These are phyloP conservation scores for Vulpes ferrilata DNA, from an alignment of 2,113 vertebrate species.

Conservation along the genomic window DNA sequence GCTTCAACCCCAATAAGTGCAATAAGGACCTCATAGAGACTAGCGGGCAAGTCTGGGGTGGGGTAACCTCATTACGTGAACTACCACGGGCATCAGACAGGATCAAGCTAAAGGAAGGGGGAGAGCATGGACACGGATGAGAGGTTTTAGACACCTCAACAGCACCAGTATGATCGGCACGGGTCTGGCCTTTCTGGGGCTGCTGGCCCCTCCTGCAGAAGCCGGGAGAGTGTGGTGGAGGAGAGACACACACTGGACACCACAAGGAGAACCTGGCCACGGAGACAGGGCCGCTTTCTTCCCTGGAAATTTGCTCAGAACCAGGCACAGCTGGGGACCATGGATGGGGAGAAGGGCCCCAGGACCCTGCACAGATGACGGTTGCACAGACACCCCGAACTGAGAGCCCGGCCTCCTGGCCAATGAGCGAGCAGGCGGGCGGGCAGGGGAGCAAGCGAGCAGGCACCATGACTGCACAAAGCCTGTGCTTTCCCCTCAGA, in stretches of 20 bases:
- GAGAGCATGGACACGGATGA: neutral
- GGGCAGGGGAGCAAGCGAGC: slow-evolving; percentile 57
- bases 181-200: slow-evolving; percentile 71
- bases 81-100: slow-evolving; percentile 6
- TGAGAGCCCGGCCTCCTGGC: slow-evolving; percentile 66
- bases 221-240: slow-evolving; percentile 68
- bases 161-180: slow-evolving; percentile 78
- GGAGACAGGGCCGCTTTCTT: slow-evolving; percentile 56
- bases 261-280: slow-evolving; percentile 60
- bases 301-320: slow-evolving; percentile 68
- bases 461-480: slow-evolving; percentile 74
- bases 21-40: slow-evolving; percentile 65
- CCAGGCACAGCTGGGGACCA: slow-evolving; percentile 67
- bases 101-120: slow-evolving; percentile 44
- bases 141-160: slow-evolving; percentile 63
- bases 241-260: slow-evolving; percentile 71
- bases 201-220: slow-evolving; percentile 53
- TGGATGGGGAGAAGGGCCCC: neutral
- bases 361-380: slow-evolving; percentile 30
- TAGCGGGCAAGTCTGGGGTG: neutral
- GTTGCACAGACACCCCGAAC: slow-evolving; percentile 57
- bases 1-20: slow-evolving; percentile 77
- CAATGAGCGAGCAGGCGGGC: neutral
- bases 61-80: slow-evolving; percentile 40
- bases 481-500: slow-evolving; percentile 67